Evolutionary conservation across 2,888 invertebrate genomes (phyloP), one percentile per base, ranked within the genome.

Genomic region (Megamerina dolium): DNA sequence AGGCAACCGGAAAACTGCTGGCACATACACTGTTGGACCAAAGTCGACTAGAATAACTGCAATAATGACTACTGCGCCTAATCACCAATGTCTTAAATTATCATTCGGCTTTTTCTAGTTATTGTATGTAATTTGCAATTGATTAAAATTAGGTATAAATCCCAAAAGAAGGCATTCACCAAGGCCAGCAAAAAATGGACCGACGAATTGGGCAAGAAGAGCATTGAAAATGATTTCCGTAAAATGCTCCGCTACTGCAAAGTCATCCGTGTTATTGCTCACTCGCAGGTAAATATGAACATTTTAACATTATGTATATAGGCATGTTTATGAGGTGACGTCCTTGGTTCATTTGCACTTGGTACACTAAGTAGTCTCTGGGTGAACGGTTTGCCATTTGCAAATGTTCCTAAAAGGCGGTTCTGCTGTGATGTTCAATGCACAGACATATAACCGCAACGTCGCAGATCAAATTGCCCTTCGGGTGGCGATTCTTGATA

Each of bases 91-190:
- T 9, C 16, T 21, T 30, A 12, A 6, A 21, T 10, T n/a, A n/a
- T n/a, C n/a, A n/a, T n/a, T n/a, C n/a, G n/a, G n/a, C n/a, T n/a
- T n/a, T n/a, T n/a, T n/a, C n/a, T n/a, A n/a, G n/a, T n/a, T n/a
- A n/a, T n/a, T n/a, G n/a, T n/a, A n/a, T n/a, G n/a, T n/a, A n/a
- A n/a, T 13, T 42, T 36, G 45, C 37, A 52, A 52, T 41, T 38
- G 32, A 33, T 36, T 44, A 42, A 40, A 46, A 38, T 52, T 60
- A 99, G 99, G 99, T 96, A 94, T 79, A 91, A 93, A 77, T 92
- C 93, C 75, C 95, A 99, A 85, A 99, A 96, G 91, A 97, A 96
- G 92, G 99, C 99, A 53, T 99, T 97, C 77, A 90, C 93, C 56
- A 97, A 97, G 76, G 83, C 92, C 51, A 87, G 91, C 70, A 96